phyloP scores from a whole-genome alignment of 2,888 invertebrate species.

The Lithophane ornitopus region DNA sequence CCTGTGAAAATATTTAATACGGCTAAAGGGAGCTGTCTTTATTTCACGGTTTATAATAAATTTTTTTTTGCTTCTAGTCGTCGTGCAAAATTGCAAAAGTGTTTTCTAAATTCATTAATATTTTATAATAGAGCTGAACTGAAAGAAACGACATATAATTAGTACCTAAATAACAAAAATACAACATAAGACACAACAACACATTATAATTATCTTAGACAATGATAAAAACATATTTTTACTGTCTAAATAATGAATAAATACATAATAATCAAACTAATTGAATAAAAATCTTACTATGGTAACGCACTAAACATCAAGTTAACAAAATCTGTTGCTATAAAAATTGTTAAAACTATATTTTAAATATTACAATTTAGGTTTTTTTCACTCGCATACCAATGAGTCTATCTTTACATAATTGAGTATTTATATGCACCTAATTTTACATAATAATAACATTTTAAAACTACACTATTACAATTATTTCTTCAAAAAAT shows the following conservation, averaged over 20 bases:
- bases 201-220: background rate
- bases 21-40: too few relatives aligned
- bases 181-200: too few relatives aligned
- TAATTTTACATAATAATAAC: slow-evolving; percentile 40
- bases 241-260: background rate
- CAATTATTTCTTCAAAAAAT: slow-evolving; percentile 4
- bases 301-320: background rate
- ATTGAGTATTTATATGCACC: slow-evolving; percentile 32
- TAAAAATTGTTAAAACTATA: background rate
- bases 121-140: background rate
- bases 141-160: background rate
- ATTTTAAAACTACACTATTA: slow-evolving; percentile 29
- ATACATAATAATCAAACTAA: background rate
- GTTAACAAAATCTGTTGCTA: background rate
- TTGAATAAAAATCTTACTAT: background rate
- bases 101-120: background rate
- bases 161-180: background rate
- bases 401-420: slow-evolving; percentile 26
- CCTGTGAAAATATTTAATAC: background rate
- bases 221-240: background rate
- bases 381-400: slow-evolving; percentile 14
- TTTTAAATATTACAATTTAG: background rate
- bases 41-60: background rate
- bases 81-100: background rate
- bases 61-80: background rate